phyloP scores from a whole-genome alignment of 2,888 invertebrate species.

The Sarcophaga carnaria region DNA sequence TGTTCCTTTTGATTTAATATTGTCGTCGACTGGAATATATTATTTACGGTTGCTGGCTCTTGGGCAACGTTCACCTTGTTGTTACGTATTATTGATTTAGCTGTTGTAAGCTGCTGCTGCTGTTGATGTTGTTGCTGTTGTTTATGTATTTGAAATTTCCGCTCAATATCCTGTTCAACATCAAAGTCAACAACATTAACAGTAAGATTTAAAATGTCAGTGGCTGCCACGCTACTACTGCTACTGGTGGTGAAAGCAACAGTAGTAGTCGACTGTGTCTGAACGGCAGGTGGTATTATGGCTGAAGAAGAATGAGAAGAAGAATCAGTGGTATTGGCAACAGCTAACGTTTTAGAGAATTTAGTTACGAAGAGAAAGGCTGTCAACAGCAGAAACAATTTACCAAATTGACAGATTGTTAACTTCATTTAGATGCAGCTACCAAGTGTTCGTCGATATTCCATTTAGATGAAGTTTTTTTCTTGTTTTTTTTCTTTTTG shows the following conservation, averaged over 20 bases:
- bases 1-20: conserved; percentile 42
- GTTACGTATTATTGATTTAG: background rate
- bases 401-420: conserved; percentile 81
- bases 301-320: background rate
- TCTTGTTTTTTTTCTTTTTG: background rate
- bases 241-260: background rate
- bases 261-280: background rate
- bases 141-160: conserved; percentile 60
- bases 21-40: conserved; percentile 26
- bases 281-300: background rate
- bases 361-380: conserved; percentile 78
- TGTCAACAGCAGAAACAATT: conserved; percentile 82
- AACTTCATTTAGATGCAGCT: conserved; percentile 80
- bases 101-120: background rate
- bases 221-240: background rate
- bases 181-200: conserved; percentile 28
- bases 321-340: conserved; percentile 27
- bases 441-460: conserved; percentile 54
- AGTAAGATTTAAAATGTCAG: conserved; percentile 28
- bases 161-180: conserved; percentile 52
- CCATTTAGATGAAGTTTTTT: conserved; percentile 46
- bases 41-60: conserved; percentile 38
- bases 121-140: conserved; percentile 39
- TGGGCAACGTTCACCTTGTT: background rate
- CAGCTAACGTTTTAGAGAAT: conserved; percentile 73